phyloP scores from a whole-genome alignment of 2,888 invertebrate species.

The Tipula vernalis region DNA sequence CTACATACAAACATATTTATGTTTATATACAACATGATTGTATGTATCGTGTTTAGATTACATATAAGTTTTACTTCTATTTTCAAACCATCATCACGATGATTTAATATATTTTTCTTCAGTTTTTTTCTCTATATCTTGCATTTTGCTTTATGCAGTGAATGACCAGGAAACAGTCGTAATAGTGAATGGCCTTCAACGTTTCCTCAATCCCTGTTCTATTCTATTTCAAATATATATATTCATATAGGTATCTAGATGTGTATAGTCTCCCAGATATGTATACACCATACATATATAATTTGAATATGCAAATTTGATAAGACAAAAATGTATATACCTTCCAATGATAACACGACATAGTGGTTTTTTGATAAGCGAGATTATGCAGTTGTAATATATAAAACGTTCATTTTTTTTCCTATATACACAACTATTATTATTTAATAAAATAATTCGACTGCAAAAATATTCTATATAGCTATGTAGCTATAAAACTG shows the following conservation, averaged over 20 bases:
- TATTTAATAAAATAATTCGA: background rate
- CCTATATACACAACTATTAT: background rate
- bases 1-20: background rate
- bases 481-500: background rate
- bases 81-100: background rate
- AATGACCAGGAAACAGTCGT: constrained; percentile 13
- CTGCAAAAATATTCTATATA: background rate
- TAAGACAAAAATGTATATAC: background rate
- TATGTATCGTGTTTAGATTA: background rate
- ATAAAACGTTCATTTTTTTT: background rate
- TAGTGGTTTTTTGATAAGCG: background rate
- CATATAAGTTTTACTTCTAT: background rate
- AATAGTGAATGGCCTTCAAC: constrained; percentile 11
- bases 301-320: background rate
- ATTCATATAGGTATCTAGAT: background rate
- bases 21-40: too few species aligned
- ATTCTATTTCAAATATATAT: background rate
- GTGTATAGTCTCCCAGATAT: background rate
- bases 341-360: background rate
- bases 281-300: background rate
- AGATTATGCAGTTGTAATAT: background rate
- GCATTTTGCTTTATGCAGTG: constrained; percentile 6
- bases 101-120: background rate
- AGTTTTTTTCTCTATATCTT: background rate
- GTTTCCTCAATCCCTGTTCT: constrained; percentile 5